Conservation (phyloP, 2,888 invertebrate genomes). For the Falcaria lacertinaria region DNA sequence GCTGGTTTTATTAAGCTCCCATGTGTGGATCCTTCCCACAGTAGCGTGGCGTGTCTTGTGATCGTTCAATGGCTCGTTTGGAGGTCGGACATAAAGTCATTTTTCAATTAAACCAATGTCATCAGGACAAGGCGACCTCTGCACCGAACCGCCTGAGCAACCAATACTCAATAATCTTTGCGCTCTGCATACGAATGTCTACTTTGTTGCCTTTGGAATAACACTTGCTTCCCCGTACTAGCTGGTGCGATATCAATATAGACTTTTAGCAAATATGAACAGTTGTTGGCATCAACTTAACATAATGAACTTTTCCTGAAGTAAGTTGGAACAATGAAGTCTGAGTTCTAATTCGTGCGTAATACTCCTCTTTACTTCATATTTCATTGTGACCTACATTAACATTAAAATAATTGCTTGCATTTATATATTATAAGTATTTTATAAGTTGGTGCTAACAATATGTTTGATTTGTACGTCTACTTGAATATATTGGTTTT, state of each 20-base stretch:
- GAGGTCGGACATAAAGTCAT: slow-evolving; percentile 67
- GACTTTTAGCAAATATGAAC: slow-evolving; percentile 50
- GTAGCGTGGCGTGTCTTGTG: slow-evolving; percentile 38
- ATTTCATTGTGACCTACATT: no score
- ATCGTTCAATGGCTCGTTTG: slow-evolving; percentile 46
- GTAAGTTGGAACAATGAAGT: slow-evolving; percentile 13
- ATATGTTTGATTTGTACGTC: no score
- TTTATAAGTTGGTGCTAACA: no score
- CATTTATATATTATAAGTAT: no score
- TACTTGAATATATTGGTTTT: no score
- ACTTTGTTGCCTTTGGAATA: slow-evolving; percentile 35
- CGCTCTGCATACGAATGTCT: slow-evolving; percentile 29
- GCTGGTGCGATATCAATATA: slow-evolving; percentile 22
- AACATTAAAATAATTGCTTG: no score
- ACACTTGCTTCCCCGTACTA: slow-evolving; percentile 28
- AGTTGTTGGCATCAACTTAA: slow-evolving; percentile 34
- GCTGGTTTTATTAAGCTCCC: slow-evolving; percentile 34
- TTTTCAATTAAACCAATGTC: slow-evolving; percentile 74
- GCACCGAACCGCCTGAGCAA: slow-evolving; percentile 37
- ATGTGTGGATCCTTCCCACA: slow-evolving; percentile 46
- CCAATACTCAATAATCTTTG: slow-evolving; percentile 25
- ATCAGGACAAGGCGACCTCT: slow-evolving; percentile 62
- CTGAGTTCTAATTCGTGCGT: slow-evolving; percentile 11
- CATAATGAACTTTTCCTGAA: slow-evolving; percentile 24
- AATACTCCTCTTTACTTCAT: no score